Evolutionary conservation across 2,797 vertebrate genomes (phyloP), one percentile per base, ranked within the genome.

Genomic region (Hirundo rustica): DNA sequence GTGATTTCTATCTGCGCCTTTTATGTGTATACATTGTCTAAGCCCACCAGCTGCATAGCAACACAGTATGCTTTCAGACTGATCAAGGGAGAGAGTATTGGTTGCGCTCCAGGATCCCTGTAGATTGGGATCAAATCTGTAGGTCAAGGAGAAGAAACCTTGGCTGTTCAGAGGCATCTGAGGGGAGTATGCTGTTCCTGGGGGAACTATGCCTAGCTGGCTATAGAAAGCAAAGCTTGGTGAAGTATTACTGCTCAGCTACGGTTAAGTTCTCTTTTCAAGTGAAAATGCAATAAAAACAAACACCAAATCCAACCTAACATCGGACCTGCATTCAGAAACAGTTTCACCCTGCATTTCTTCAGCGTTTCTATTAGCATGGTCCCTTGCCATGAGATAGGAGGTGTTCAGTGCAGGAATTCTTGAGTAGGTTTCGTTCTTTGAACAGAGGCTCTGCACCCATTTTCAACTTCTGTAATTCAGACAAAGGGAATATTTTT

Each of bases 71-170:
- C 60, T 82, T 89, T 53, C 55, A 86, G 64, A 78, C 26, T 77
- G 42, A 94, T 92, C 90, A 95, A 81, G 64, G 51, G 32, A 38
- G 9, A 62, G 34, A 87, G 45, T 36, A 79, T 71, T 40, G 29
- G 34, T 71, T 70, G 55, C 0, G 0, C 45, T 74, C 53, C 5
- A 11, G 61, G 76, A 83, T 88, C 45, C 19, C 57, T 87, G 61
- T 54, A 22, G 13, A 89, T 64, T 85, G 88, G 57, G 83, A 93
- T 86, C 88, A 95, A 93, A 94, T 84, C 83, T 60, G 66, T n/a
- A 92, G 85, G 84, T 87, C 81, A 94, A 82, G 61, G 72, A 85
- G 92, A 85, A 93, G 60, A 87, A 93, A 85, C 29, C 53, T 89
- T 58, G 48, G 32, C 53, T 91, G 48, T 60, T 80, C 40, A 89